Evolutionary conservation across 2,888 invertebrate species (phyloP), one percentile per base, ranked within the genome.

Genomic region (Nephrocerus scutellatus): DNA sequence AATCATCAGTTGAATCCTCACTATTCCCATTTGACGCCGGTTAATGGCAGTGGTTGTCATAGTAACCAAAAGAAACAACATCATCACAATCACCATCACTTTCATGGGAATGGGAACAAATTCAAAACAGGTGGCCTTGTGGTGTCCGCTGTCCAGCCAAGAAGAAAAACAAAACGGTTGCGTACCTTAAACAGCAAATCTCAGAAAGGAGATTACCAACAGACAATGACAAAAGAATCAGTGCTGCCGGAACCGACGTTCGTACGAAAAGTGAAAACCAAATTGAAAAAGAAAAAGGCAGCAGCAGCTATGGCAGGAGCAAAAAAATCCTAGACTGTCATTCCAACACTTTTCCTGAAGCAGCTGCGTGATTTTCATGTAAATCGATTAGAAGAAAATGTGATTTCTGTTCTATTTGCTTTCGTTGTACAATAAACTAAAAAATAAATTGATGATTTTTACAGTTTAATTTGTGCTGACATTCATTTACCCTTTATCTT

Each of bases 81-180:
- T 71, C 70, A 61, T 62, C 68, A 51, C 49, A 63, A 24, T 71
- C 70, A 59, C 66, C 68, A 12, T 71, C 49, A 31, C 41, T 12
- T 36, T 19, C 6, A 28, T 26, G 7, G 38, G n/a, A 32, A 48
- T 23, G 36, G 26, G 9, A 52, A 46, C 40, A 73, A 73, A 44
- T 80, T 80, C 52, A 74, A 75, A 53, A 77, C 77, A 49, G 68
- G 75, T 41, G 76, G 75, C 14, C 68, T 76, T 44, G 75, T 80
- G 1, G 74, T 77, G 19, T 74, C 77, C 9, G 76, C 77, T 3
- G 40, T 44, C 10, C 48, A 44, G 28, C 35, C 43, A 5, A 28
- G 16, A 13, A 30, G 21, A 13, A 21, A 4, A 29, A 3, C 5
- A 29, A 29, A 24, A 30, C 18, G n/a, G 7, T 12, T 15, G 9